phyloP scores from a whole-genome alignment of 2,888 invertebrate species.

The Volucella inanis region DNA sequence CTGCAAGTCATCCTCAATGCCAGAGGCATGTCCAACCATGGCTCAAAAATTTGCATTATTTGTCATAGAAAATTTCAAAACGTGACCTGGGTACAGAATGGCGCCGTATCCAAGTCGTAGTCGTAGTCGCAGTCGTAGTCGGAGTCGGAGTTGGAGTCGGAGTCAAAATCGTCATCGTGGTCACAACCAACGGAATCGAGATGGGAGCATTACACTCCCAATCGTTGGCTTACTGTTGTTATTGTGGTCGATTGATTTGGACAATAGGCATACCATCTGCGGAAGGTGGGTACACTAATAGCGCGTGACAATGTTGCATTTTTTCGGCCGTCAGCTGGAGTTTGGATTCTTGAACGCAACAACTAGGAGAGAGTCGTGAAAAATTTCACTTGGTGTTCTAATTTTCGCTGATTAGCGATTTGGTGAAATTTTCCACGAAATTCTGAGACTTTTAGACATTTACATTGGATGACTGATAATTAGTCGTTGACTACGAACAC shows the following conservation, averaged over 20 bases:
- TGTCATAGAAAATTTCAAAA: conserved; percentile 67
- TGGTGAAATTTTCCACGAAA: conserved; percentile 47
- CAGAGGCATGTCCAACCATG: conserved; percentile 49
- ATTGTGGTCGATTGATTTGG: conserved; percentile 26
- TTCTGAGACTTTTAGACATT: conserved; percentile 21
- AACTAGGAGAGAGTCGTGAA: conserved; percentile 59
- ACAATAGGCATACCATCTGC: conserved; percentile 56
- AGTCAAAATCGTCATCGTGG: conserved; percentile 28
- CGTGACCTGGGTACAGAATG: conserved; percentile 62
- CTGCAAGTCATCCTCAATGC: conserved; percentile 33
- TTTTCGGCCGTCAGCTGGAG: conserved; percentile 51
- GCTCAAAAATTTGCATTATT: conserved; percentile 72
- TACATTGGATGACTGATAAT: conserved; percentile 12
- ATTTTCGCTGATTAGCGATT: conserved; percentile 62
- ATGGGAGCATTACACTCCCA: conserved; percentile 71
- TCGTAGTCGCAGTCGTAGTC: not conserved
- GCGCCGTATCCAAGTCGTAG: too few species aligned
- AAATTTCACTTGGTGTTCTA: conserved; percentile 73
- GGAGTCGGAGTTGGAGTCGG: not conserved
- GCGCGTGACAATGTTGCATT: conserved; percentile 71
- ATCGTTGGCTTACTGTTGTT: conserved; percentile 60
- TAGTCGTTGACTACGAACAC: not conserved
- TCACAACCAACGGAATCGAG: conserved; percentile 63
- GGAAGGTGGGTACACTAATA: conserved; percentile 43
- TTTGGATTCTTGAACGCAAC: conserved; percentile 61